Evolutionary conservation across 2,888 invertebrate species (phyloP), one percentile per base, ranked within the genome.

Genomic region (Eucera pruinosa): DNA sequence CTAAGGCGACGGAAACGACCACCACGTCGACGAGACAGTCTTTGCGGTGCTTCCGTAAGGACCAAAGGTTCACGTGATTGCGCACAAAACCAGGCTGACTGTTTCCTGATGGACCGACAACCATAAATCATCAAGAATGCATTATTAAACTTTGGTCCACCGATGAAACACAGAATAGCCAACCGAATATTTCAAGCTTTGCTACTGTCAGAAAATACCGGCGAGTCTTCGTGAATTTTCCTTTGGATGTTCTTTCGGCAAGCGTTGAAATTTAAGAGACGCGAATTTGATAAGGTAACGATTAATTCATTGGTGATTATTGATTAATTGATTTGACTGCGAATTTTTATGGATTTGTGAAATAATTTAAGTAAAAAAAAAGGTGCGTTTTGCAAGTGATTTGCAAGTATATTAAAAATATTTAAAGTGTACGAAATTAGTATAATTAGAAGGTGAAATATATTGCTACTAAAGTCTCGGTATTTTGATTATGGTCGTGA

Each of bases 1-100:
- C 86, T 94, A 94, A 94, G 62, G 11, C 30, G 4, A n/a, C 47
- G 36, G 64, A 30, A 54, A 13, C 47, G 41, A 27, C 48, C n/a
- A 25, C n/a, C 23, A 13, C 30, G 45, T 23, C 43, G 20, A 30
- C 36, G 20, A 39, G 30, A 45, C 33, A 45, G 30, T 43, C 47
- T 25, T 41, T 13, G 45, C 18, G 39, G 9, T 48, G 27, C 52
- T 54, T 54, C 41, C 55, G 43, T 48, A 11, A 23, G 55, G 36
- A 36, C 39, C 50, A 50, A 55, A 57, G 47, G 62, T 78, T 69
- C 68, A 72, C 66, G 54, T 75, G 78, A 81, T 74, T 71, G 72
- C 82, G 82, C 82, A 82, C 80, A 82, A 82, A 33, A 72, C 54
- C 55, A 23, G 36, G 23, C 39, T 57, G 54, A 47, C 33, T 25